Evolutionary conservation across 2,797 vertebrate species (phyloP), one percentile per base, ranked within the genome.

Genomic region (Hydrophis major): DNA sequence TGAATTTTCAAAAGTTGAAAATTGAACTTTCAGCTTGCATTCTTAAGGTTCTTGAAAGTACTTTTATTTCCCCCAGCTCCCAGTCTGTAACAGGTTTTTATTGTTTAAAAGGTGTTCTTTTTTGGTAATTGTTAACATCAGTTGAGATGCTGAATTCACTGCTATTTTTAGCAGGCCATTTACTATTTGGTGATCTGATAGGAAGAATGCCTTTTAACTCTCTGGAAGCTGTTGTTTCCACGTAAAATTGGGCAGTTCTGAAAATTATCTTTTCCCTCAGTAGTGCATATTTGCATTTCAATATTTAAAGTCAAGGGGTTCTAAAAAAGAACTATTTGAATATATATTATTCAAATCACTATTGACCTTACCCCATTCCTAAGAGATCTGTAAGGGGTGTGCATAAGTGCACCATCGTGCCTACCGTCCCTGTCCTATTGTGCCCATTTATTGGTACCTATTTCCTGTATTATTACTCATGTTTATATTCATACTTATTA

Each of bases 11-110:
- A 69, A 78, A 78, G 74, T 78, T 42, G 8, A 78, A 78, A 22
- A 78, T 78, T 42, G 74, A 78, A 42, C 20, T 22, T 78, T 78
- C 74, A 78, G 2, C 37, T 22, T 78, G 74, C 69, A 78, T 20
- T 37, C 69, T 78, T 66, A 66, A 66, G 28, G 28, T n/a, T 16
- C 14, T 69, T 42, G 32, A 42, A 78, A 78, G 37, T 78, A 78
- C 69, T 20, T 74, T 10, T 61, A n/a, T 42, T 42, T 42, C 2
- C 0, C 6, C 27, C 0, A 2, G 1, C 2, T 5, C 18, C 25
- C 27, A 78, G 5, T 69, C n/a, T 78, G 18, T 78, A 78, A 78
- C 20, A 78, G 4, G 74, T 78, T 78, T 78, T 78, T 18, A 69
- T 69, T 69, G 66, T 16, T 32, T 69, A 32, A 69, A 69, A 32